Evolutionary conservation across 1,140 invertebrate genomes (phyloP).

Genomic region (Acyrthosiphon pisum): DNA sequence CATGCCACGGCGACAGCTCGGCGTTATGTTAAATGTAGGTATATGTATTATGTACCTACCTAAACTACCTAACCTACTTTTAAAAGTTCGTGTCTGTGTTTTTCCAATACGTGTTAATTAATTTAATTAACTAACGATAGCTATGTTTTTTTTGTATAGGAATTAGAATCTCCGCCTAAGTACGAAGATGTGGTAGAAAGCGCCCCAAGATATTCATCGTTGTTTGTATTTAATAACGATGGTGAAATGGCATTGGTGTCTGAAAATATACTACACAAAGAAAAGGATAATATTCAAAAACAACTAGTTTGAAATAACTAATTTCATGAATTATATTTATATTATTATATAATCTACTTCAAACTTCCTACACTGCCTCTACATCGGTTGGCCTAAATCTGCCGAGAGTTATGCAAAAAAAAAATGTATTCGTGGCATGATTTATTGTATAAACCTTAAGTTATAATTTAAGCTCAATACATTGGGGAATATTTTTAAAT

Average conservation of each 20-base stretch:
- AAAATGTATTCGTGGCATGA: background rate
- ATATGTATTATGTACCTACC: background rate
- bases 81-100: background rate
- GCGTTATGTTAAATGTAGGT: background rate
- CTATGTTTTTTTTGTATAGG: background rate
- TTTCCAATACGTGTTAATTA: background rate
- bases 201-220: conserved; percentile 50
- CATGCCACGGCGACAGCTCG: background rate
- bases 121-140: background rate
- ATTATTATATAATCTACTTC: background rate
- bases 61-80: too few species aligned
- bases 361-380: background rate
- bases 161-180: conserved; percentile 46
- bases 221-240: conserved; percentile 46
- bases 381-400: background rate
- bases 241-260: conserved; percentile 39
- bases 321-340: background rate
- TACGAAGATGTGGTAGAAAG: conserved; percentile 50
- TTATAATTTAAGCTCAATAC: background rate
- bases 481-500: background rate
- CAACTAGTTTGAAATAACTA: conserved; percentile 16
- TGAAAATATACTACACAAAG: conserved; percentile 5
- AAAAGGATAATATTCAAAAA: conserved; percentile 6
- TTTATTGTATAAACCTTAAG: background rate
- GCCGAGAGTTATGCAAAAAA: background rate